phyloP scores from a whole-genome alignment of 2,888 invertebrate genomes.

The Hirtodrosophila histrioides region DNA sequence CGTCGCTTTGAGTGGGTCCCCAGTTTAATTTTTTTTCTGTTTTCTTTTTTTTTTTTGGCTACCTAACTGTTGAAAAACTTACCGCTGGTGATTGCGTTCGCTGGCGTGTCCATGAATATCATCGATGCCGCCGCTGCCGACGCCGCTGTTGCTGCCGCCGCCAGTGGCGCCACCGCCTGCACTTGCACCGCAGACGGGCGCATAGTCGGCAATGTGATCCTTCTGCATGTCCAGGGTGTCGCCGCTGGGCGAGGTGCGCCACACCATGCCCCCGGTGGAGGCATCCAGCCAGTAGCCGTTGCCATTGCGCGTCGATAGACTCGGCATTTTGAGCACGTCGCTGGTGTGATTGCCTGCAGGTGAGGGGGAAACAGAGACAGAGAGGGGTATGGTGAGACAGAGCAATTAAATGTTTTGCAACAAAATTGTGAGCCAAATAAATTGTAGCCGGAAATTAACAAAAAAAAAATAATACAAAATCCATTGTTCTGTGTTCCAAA shows the following conservation, averaged over 20 bases:
- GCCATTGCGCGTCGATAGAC: conserved; percentile 83
- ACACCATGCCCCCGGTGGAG: conserved; percentile 84
- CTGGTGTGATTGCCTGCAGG: conserved; percentile 83
- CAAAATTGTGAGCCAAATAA: conserved; percentile 71
- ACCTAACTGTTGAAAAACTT: conserved; percentile 50
- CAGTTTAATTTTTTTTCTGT: conserved; percentile 19
- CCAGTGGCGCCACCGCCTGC: conserved; percentile 57
- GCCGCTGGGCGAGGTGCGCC: conserved; percentile 83
- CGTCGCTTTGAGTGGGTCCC: conserved; percentile 71
- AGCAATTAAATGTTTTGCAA: conserved; percentile 79
- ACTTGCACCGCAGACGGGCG: conserved; percentile 83
- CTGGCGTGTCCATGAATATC: conserved; percentile 71
- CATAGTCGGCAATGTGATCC: conserved; percentile 85
- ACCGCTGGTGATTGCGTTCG: conserved; percentile 82
- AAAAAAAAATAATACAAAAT: conserved; percentile 50
- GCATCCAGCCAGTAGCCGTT: conserved; percentile 85
- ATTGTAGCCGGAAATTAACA: conserved; percentile 67
- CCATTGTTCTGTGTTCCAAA: conserved; percentile 35
- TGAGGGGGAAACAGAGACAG: conserved; percentile 22
- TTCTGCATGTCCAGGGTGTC: conserved; percentile 84
- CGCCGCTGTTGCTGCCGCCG: conserved; percentile 41
- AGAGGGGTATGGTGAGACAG: conserved; percentile 37
- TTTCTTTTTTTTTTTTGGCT: conserved; percentile 23
- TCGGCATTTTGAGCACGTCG: conserved; percentile 84
- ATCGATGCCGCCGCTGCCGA: conserved; percentile 55